Conservation (phyloP, 2,888 invertebrate genomes). For the Antheraea yamamai region DNA sequence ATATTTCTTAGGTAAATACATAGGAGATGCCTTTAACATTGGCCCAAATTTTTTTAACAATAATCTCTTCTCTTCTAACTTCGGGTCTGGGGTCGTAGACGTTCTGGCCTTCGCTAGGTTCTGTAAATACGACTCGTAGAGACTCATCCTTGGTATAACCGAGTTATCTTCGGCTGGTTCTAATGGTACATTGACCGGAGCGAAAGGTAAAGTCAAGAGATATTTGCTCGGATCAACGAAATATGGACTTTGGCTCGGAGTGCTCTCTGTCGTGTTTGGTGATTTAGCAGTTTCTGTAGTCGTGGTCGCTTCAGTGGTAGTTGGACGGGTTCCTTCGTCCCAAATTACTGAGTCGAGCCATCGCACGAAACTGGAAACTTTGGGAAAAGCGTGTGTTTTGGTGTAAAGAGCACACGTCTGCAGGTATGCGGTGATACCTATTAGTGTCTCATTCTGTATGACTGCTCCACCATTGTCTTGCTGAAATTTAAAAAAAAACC, state of each 20-base stretch:
- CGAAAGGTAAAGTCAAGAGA: constrained; percentile 67
- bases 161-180: constrained; percentile 70
- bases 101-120: constrained; percentile 53
- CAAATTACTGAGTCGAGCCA: constrained; percentile 73
- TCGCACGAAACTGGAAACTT: constrained; percentile 56
- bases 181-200: constrained; percentile 67
- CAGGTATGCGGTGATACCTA: constrained; percentile 62
- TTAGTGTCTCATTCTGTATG: constrained; percentile 68
- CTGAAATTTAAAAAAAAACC: constrained; percentile 44
- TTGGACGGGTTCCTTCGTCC: constrained; percentile 65
- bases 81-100: constrained; percentile 50
- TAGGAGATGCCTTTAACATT: constrained; percentile 44
- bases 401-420: constrained; percentile 69
- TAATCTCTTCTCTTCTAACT: constrained; percentile 33
- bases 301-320: constrained; percentile 32
- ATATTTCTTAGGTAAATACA: constrained; percentile 44
- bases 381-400: constrained; percentile 70
- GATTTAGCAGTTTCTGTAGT: constrained; percentile 29
- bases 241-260: constrained; percentile 33
- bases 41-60: constrained; percentile 52
- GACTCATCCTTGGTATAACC: constrained; percentile 68
- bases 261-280: constrained; percentile 39
- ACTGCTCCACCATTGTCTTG: constrained; percentile 74
- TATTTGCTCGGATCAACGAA: constrained; percentile 55
- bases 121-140: constrained; percentile 71